Base-by-base conservation (phyloP, 2,797 vertebrate genomes). In the Petrocephalus schoutedeni region DNA sequence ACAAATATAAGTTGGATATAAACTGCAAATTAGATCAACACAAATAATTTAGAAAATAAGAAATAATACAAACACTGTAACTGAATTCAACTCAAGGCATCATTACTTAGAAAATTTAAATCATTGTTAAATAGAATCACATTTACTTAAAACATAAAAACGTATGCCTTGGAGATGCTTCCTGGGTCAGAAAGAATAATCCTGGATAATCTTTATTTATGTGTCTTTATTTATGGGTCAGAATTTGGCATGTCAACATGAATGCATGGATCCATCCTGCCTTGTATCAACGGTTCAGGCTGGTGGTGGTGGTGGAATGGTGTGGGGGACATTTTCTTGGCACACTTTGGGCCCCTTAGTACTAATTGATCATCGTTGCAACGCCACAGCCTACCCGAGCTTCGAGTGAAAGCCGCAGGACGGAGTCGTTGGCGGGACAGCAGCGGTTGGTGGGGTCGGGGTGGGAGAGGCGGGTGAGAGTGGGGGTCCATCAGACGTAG, bases 401-500 rank as follows among this genome's bases (percentile, higher is more conserved):
- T 64, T 57, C 23, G 12, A 4, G 1, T 7, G 21, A 53, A 77
- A 41, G 10, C 32, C n/a, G n/a, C 16, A 80, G 54, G 80, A 21
- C 4, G 19, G 49, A 67, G 49, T 21, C 2, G 2, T 53, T 41
- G 54, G 10, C 5, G n/a, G 19, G 16, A n/a, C 6, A 19, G 21
- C 41, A 53, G 49, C 32, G 0, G 51, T 74, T 54, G 16, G 56
- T 58, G 5, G 5, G n/a, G 59, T 54, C 19, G 9, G 54, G 12
- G 28, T 9, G 89, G 57, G 59, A 14, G 36, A 0, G 41, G 53
- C 36, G 67, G 67, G 23, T 32, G 67, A 36, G 23, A 5, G 28
- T 5, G 16, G 32, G 19, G n/a, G 14, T 64, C 1, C 2, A 14
- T 97, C 93, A 98, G 74, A 98, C 97, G 28, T 98, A 98, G 95